Percentiles rank a stretch among this genome's conserved stretches.
These are phyloP conservation scores for Mya arenaria DNA, from an alignment of 1,140 invertebrate species.

Conservation along the genomic window DNA sequence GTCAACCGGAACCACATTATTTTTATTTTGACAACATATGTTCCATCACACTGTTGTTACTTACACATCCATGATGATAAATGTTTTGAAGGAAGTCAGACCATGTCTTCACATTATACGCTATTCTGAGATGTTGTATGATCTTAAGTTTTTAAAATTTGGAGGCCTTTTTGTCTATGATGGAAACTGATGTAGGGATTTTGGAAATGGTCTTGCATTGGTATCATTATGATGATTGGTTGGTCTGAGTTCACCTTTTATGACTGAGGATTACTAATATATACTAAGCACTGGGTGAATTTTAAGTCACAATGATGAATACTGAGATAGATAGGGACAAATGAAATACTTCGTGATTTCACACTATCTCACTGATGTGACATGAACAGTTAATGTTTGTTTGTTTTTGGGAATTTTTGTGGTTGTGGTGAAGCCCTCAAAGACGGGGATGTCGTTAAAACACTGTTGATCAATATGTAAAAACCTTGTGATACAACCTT, in stretches of 20 bases:
- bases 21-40: no score
- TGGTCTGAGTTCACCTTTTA: no score
- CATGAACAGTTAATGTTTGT: neutral
- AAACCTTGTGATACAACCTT: neutral
- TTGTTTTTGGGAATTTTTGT: neutral
- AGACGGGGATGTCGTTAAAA: neutral
- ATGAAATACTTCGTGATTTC: conserved; percentile 25
- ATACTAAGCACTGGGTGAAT: neutral
- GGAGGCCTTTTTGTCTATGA: no score
- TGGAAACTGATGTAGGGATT: no score
- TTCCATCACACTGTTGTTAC: no score
- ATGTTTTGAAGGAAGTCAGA: no score
- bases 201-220: no score
- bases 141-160: no score
- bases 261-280: neutral
- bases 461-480: neutral
- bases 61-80: no score
- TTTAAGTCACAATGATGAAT: neutral
- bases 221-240: neutral
- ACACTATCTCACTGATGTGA: conserved; percentile 33
- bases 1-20: no score
- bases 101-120: no score
- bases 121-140: no score
- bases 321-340: conserved; percentile 30
- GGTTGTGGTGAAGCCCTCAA: neutral